Conservation (phyloP, 1,140 invertebrate genomes). For the Oppia nitens region DNA sequence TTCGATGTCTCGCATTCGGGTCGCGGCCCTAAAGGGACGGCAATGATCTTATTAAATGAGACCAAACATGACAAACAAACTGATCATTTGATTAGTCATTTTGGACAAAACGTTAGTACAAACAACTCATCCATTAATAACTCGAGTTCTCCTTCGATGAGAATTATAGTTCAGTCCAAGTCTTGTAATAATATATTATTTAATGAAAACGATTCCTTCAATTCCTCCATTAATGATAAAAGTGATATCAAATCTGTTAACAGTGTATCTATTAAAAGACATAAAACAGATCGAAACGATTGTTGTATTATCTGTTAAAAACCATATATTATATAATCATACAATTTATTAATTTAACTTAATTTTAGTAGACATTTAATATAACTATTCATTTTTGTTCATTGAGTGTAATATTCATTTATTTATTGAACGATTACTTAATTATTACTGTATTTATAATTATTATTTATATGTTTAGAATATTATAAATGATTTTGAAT, state of each 20-base stretch:
- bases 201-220: background rate
- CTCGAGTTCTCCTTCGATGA: constrained; percentile 10
- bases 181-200: constrained; percentile 17
- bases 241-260: background rate
- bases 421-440: no score
- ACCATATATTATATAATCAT: no score
- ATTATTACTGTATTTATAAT: no score
- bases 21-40: background rate
- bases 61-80: background rate
- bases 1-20: background rate
- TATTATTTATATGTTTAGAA: no score
- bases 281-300: constrained; percentile 2
- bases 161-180: constrained; percentile 18
- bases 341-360: no score
- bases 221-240: background rate
- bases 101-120: background rate
- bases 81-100: constrained; percentile 1
- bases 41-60: background rate
- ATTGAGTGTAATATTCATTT: no score
- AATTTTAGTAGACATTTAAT: no score
- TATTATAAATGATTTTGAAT: no score
- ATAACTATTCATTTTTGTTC: no score
- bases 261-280: background rate
- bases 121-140: background rate
- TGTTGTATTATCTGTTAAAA: constrained; percentile 14